Evolutionary conservation across 2,797 vertebrate species (phyloP).

Genomic region (Poecilia wingei): DNA sequence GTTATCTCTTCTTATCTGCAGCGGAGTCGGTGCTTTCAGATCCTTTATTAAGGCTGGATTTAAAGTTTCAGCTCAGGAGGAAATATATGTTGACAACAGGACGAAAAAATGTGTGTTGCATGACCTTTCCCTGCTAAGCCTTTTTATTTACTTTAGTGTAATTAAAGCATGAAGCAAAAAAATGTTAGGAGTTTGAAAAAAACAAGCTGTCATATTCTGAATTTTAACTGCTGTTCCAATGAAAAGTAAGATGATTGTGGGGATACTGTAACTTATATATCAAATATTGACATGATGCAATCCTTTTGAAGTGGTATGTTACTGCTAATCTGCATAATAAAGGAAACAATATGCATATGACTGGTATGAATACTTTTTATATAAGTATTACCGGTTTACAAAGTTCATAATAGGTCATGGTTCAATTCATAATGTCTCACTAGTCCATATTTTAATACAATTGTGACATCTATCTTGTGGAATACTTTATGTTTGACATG

Average conservation of each 20-base stretch:
- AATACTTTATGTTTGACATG: background rate
- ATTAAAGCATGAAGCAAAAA: background rate
- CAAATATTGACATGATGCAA: background rate
- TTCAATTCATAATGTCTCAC: background rate
- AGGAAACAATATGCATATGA: background rate
- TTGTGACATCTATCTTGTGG: background rate
- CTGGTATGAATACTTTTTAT: background rate
- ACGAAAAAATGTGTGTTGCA: background rate
- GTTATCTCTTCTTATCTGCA: constrained; percentile 7
- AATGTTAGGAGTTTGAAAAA: background rate
- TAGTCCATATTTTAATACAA: background rate
- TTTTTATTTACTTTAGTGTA: background rate
- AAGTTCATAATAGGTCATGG: too few species aligned
- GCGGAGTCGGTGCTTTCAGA: background rate
- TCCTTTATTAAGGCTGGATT: background rate
- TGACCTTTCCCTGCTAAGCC: constrained; percentile 18
- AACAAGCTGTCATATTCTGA: background rate
- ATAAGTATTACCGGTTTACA: background rate
- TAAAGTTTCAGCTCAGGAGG: background rate
- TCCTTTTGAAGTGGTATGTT: background rate
- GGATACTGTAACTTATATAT: background rate
- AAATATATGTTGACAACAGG: background rate
- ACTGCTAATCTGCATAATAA: background rate
- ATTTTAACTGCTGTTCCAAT: background rate
- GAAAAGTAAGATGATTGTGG: background rate